Conservation (phyloP, 1,140 invertebrate genomes). For the Anastatus disparis region DNA sequence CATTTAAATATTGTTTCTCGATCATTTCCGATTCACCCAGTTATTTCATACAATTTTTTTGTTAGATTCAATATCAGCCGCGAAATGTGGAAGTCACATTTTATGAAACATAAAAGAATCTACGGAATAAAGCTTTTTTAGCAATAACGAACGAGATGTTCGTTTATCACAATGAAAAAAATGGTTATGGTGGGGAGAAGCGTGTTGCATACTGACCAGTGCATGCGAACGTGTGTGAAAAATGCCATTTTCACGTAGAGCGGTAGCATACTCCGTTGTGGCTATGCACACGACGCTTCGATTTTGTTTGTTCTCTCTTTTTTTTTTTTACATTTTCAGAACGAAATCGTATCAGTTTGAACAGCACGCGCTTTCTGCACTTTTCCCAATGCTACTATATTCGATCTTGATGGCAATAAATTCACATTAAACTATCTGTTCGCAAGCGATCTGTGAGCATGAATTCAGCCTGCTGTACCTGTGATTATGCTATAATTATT, state of each 20-base stretch:
- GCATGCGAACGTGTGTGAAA: slow-evolving; percentile 9
- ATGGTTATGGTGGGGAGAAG: too few relatives aligned
- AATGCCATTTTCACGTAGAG: slow-evolving; percentile 20
- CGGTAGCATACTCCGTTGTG: slow-evolving; percentile 31
- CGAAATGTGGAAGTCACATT: slow-evolving; percentile 7
- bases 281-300: not conserved
- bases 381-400: slow-evolving; percentile 58
- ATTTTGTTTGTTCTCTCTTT: too few relatives aligned
- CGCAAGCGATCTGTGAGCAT: slow-evolving; percentile 31
- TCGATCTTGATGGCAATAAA: slow-evolving; percentile 66
- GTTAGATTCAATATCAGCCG: too few relatives aligned
- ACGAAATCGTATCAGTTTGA: slow-evolving; percentile 31
- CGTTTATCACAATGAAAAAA: slow-evolving; percentile 22
- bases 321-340: slow-evolving; percentile 29
- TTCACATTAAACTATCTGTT: slow-evolving; percentile 67
- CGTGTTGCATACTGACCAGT: not conserved
- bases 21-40: too few relatives aligned
- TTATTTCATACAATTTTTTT: too few relatives aligned
- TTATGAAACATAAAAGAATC: slow-evolving; percentile 23
- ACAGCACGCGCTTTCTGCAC: slow-evolving; percentile 50
- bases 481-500: slow-evolving; percentile 38
- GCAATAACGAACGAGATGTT: slow-evolving; percentile 37
- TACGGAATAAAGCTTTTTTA: slow-evolving; percentile 28
- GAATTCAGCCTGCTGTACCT: slow-evolving; percentile 11
- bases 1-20: too few relatives aligned